These are phyloP conservation scores for Hystrix brachyura DNA, from an alignment of 2,113 vertebrate species.

Conservation along the genomic window DNA sequence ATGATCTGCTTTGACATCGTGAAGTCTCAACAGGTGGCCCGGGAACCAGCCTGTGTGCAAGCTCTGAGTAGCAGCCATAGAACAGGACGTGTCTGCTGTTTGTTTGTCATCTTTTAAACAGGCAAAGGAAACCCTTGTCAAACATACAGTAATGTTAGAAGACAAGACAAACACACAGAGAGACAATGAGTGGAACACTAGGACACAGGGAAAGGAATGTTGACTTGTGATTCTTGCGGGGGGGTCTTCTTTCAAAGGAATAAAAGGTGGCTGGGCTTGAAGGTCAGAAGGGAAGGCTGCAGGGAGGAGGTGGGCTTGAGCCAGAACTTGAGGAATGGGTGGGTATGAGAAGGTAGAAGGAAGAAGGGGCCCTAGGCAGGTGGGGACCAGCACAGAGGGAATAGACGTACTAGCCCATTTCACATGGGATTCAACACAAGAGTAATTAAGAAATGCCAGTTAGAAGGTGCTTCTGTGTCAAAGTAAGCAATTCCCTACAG, in stretches of 20 bases:
- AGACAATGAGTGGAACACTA: background rate
- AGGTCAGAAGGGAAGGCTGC: background rate
- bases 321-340: background rate
- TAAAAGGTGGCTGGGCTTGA: background rate
- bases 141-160: background rate
- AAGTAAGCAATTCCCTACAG: background rate
- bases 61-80: background rate
- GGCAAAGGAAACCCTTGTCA: background rate
- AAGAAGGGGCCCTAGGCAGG: background rate
- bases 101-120: background rate
- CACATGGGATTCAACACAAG: background rate
- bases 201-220: background rate
- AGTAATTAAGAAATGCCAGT: background rate
- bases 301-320: background rate
- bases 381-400: background rate
- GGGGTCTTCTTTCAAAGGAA: background rate
- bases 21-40: background rate
- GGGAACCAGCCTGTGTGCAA: background rate
- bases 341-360: background rate
- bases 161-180: background rate
- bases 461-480: background rate
- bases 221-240: background rate
- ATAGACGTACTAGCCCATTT: background rate
- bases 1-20: background rate
- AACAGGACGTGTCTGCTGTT: background rate